Evolutionary conservation across 2,888 invertebrate genomes (phyloP).

Genomic region (Malthinus flaveolus): DNA sequence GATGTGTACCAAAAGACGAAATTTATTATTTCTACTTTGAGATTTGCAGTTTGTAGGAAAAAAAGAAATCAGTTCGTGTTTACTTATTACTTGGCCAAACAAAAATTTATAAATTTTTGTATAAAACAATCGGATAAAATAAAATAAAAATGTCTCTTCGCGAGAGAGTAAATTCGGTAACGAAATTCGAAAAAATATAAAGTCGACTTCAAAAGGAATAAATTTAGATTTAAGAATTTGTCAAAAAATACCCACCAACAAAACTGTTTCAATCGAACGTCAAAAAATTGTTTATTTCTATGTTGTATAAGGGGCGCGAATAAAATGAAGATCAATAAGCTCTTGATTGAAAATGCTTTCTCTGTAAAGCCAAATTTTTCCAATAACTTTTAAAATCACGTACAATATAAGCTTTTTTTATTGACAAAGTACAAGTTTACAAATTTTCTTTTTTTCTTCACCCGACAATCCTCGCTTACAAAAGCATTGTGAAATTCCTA

Average conservation of each 20-base stretch:
- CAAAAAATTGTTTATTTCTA: no score
- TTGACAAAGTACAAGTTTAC: background rate
- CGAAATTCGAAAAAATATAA: background rate
- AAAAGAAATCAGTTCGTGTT: background rate
- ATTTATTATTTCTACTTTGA: background rate
- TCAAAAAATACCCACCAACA: background rate
- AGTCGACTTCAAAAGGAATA: background rate
- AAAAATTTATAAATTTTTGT: background rate
- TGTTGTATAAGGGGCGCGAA: no score
- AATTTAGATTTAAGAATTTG: constrained; percentile 2
- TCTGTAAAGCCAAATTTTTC: no score
- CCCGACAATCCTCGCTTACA: background rate
- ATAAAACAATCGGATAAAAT: background rate
- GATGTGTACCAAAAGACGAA: background rate
- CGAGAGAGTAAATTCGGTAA: background rate
- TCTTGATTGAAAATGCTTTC: no score
- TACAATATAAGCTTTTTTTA: background rate
- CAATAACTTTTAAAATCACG: no score
- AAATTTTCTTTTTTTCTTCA: background rate
- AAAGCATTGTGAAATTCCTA: background rate
- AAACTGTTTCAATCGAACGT: no score
- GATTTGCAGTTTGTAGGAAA: background rate
- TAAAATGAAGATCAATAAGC: no score
- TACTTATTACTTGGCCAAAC: background rate
- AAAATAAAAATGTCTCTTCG: background rate